A percentile compares a stretch with the other conserved stretches of the same genome.
phyloP scores from a whole-genome alignment of 1,140 invertebrate species.

The Penaeus indicus region DNA sequence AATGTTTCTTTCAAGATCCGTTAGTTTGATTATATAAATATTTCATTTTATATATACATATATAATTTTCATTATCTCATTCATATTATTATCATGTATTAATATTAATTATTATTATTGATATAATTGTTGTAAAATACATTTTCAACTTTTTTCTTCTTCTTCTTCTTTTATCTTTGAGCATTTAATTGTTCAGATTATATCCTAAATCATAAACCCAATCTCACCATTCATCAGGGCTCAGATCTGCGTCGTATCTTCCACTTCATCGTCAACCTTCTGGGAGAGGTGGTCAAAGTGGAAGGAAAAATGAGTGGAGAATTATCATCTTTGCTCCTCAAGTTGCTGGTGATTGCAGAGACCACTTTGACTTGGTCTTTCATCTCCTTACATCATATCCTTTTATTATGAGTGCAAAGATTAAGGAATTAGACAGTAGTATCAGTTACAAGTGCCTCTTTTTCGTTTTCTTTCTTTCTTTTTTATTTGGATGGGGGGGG shows the following conservation, averaged over 20 bases:
- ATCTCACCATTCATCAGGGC: slow-evolving; percentile 68
- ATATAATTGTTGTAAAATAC: too few species aligned
- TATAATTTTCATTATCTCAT: too few species aligned
- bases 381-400: slow-evolving; percentile 77
- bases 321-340: slow-evolving; percentile 73
- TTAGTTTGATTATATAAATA: too few species aligned
- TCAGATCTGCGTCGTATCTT: slow-evolving; percentile 85
- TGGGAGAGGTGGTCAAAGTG: slow-evolving; percentile 75
- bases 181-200: slow-evolving; percentile 15
- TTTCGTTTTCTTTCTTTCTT: not conserved
- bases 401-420: slow-evolving; percentile 70
- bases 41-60: too few species aligned
- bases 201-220: too few species aligned
- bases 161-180: not conserved
- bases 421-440: not conserved
- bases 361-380: slow-evolving; percentile 83
- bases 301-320: slow-evolving; percentile 64
- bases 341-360: slow-evolving; percentile 81
- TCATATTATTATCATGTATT: too few species aligned
- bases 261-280: slow-evolving; percentile 76
- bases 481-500: not conserved
- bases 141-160: not conserved
- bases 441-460: not conserved
- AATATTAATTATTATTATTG: too few species aligned
- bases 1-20: too few species aligned